Conservation (phyloP, 2,113 vertebrate species). For the Verasper variegatus region DNA sequence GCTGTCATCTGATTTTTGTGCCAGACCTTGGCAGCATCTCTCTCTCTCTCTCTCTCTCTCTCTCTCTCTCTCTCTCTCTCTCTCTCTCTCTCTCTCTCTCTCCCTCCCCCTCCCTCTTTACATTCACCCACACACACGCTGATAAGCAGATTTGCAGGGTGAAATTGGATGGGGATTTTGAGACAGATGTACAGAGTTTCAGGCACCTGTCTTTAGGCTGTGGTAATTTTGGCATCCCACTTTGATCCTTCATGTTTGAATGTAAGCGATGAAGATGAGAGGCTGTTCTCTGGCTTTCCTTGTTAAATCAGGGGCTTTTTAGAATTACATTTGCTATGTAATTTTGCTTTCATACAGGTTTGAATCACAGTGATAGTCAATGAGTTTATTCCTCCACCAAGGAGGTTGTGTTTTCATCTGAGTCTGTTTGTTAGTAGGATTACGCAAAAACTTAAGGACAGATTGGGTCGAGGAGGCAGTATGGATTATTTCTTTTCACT, state of each 20-base stretch:
- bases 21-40: conserved; percentile 24
- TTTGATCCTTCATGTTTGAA: conserved; percentile 46
- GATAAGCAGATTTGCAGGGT: conserved; percentile 36
- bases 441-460: background rate
- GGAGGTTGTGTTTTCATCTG: background rate
- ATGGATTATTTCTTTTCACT: too few species aligned
- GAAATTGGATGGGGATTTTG: conserved; percentile 42
- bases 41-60: background rate
- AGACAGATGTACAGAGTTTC: conserved; percentile 35
- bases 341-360: background rate
- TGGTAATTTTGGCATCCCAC: conserved; percentile 14
- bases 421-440: background rate
- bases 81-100: background rate
- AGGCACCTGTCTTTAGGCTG: conserved; percentile 38
- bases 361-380: background rate
- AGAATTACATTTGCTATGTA: background rate
- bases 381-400: background rate
- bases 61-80: conserved; percentile 8
- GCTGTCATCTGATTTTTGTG: conserved; percentile 40
- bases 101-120: conserved; percentile 12
- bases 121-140: conserved; percentile 32
- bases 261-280: background rate
- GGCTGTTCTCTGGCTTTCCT: background rate
- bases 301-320: conserved; percentile 6
- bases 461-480: too few species aligned